Base-by-base conservation (phyloP, 2,797 vertebrate species). In the Pseudomugil tenellus region DNA sequence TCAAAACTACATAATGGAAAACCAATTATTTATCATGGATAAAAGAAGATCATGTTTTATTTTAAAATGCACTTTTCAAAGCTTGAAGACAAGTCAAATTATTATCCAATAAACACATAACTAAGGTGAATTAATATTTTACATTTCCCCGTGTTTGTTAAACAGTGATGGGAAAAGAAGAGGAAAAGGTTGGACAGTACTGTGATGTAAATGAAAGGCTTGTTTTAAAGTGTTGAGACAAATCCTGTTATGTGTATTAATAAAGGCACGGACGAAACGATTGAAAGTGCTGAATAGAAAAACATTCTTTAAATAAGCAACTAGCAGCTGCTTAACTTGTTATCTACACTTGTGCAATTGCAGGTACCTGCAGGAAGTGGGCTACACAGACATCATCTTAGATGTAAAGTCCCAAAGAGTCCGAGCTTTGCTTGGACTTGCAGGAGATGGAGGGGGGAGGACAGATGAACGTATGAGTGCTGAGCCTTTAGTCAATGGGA, bases 331-430 rank as follows among this genome's bases (percentile, higher is more conserved):
- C 46, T 19, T 4, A 6, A n/a, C 23, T 49, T 23, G 3, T 49
- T 23, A 68, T 17, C 17, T 26, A 58, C 17, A 2, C 54, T 57
- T 16, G 21, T 43, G 8, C 46, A 14, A 0, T 77, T 80, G 1
- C 91, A 99, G 98, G 92, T 99, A 99, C 84, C 93, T 99, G 4
- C 98, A 99, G 92, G 98, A 99, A 89, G 98, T 99, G 76, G 98
- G 98, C 77, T 99, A 99, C 89, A 98, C 97, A 3, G 97, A 99
- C 86, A 98, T 97, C 0, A 99, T 99, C 90, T 55, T 99, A 91
- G 97, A 99, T 87, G 98, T 99, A 43, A 99, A 98, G 84, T 97
- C 98, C 25, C 97, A 97, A 91, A 92, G 96, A 72, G 97, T 99
- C 35, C 90, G 95, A 79, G 96, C 97, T 28, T 92, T 99, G 82